A percentile compares a stretch with the other conserved stretches of the same genome.
Evolutionary conservation across 1,140 invertebrate genomes (phyloP).

Genomic region (Colletes latitarsis): DNA sequence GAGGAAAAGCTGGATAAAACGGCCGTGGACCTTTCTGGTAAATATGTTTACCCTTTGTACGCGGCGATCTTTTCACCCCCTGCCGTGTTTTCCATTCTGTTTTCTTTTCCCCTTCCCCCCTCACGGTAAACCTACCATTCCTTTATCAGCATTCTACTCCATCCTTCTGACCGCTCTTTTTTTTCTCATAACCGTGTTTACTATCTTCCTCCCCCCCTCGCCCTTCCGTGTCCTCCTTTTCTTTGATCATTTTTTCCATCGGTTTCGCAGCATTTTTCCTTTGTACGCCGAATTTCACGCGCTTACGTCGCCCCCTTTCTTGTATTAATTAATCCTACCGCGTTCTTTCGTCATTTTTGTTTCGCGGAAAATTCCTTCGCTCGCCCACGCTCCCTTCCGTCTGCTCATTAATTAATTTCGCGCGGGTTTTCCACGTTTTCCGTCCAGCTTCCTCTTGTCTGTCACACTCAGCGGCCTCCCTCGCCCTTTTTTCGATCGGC

Average conservation of each 20-base stretch:
- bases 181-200: conserved; percentile 3
- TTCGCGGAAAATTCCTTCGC: background rate
- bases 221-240: background rate
- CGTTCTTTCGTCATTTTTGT: background rate
- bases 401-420: conserved; percentile 10
- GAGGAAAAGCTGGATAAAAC: conserved; percentile 17
- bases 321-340: conserved; percentile 1
- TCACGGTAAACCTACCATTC: background rate
- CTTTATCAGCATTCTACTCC: conserved; percentile 24
- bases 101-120: conserved; percentile 29
- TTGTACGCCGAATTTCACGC: background rate
- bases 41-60: background rate
- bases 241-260: background rate
- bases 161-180: background rate
- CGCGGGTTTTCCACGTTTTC: background rate
- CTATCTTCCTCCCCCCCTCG: background rate
- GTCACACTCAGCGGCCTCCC: background rate
- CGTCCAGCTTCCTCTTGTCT: too few species aligned
- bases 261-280: background rate
- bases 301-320: background rate
- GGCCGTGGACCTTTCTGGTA: background rate
- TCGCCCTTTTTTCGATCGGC: background rate
- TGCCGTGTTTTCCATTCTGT: background rate
- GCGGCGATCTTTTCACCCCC: background rate
- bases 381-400: too few species aligned